Percentiles rank a stretch among this genome's conserved stretches.
Evolutionary conservation across 1,140 invertebrate genomes (phyloP).

Genomic region (Drusus annulatus): DNA sequence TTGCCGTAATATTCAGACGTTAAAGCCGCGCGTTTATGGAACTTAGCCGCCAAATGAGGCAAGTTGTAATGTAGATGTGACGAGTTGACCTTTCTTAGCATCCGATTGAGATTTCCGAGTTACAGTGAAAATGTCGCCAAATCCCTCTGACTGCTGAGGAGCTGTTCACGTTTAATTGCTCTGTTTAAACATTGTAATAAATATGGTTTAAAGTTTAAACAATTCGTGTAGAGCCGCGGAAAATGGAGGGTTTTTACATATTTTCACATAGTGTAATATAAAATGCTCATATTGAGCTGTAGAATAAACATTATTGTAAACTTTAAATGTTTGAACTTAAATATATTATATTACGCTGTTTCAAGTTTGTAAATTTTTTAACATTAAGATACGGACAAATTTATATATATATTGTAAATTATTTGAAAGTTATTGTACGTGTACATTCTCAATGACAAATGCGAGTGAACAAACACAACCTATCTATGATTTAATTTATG

Average conservation of each 20-base stretch:
- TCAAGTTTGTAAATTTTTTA: slow-evolving; percentile 45
- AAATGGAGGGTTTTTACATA: background rate
- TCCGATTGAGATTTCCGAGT: slow-evolving; percentile 6
- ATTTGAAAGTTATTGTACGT: slow-evolving; percentile 6
- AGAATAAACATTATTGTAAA: slow-evolving; percentile 31
- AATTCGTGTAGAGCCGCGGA: background rate
- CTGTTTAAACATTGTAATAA: too few relatives aligned
- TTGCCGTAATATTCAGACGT: too few relatives aligned
- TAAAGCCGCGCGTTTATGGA: too few relatives aligned
- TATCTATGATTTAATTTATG: slow-evolving; percentile 16
- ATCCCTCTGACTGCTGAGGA: background rate
- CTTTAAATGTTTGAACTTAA: slow-evolving; percentile 42
- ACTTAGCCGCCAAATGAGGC: too few relatives aligned
- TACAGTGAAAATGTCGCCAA: background rate
- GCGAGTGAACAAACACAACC: slow-evolving; percentile 9
- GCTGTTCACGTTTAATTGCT: background rate
- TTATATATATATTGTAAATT: slow-evolving; percentile 39
- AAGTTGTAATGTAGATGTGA: too few relatives aligned
- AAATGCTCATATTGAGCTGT: slow-evolving; percentile 46
- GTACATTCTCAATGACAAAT: slow-evolving; percentile 1
- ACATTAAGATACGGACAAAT: slow-evolving; percentile 36
- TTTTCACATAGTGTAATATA: slow-evolving; percentile 36
- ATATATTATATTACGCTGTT: slow-evolving; percentile 43
- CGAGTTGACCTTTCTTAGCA: too few relatives aligned
- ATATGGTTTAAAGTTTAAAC: background rate